A percentile compares a stretch with the other conserved stretches of the same genome.
These are phyloP conservation scores for Cylindroiulus punctatus DNA, from an alignment of 2,888 invertebrate genomes.

Conservation along the genomic window DNA sequence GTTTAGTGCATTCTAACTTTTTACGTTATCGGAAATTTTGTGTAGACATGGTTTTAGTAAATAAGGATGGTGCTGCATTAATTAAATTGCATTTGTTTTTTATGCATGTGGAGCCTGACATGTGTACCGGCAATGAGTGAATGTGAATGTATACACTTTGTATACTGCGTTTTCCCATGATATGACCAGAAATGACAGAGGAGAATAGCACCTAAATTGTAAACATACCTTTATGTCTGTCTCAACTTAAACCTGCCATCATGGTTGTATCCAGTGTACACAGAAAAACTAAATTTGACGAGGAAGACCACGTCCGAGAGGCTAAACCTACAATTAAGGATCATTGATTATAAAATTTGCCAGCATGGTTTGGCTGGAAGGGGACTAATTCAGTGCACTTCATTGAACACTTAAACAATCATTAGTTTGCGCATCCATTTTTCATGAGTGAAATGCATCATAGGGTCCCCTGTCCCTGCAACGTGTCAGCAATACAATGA, in stretches of 20 bases:
- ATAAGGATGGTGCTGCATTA: too few species aligned
- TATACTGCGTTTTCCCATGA: too few species aligned
- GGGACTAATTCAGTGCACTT: conserved; percentile 35
- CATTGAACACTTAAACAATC: conserved; percentile 43
- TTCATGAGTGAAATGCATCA: conserved; percentile 28
- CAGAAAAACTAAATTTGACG: not conserved
- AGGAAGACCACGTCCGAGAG: not conserved
- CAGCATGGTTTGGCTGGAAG: not conserved
- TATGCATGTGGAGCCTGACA: too few species aligned
- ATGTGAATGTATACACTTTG: too few species aligned
- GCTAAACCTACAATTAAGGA: conserved; percentile 34
- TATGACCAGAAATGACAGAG: too few species aligned
- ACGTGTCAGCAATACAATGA: conserved; percentile 45
- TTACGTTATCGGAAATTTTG: too few species aligned
- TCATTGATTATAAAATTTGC: conserved; percentile 37
- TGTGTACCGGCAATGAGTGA: too few species aligned
- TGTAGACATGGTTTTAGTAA: too few species aligned
- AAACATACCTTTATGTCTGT: not conserved
- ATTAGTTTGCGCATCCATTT: conserved; percentile 37
- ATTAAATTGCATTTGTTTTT: too few species aligned
- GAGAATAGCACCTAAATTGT: too few species aligned
- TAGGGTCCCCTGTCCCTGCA: conserved; percentile 29
- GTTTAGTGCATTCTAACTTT: too few species aligned
- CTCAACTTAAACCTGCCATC: not conserved
- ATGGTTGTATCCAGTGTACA: not conserved